phyloP scores from a whole-genome alignment of 2,797 vertebrate species.

The Hozukius guyotensis region DNA sequence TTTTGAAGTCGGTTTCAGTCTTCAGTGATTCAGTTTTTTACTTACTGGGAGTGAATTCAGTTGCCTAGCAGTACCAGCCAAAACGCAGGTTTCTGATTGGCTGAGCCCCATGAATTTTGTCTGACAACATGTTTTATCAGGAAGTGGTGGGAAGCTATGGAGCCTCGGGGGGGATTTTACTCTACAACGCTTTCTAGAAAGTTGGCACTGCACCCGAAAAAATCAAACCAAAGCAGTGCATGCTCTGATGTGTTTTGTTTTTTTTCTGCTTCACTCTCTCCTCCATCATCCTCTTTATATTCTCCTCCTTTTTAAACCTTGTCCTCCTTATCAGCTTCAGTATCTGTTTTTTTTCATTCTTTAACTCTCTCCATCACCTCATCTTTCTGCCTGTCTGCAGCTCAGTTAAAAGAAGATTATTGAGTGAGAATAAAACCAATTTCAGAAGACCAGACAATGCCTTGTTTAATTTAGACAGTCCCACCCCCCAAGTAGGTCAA shows the following conservation, averaged over 20 bases:
- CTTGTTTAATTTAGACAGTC: neutral
- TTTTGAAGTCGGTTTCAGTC: neutral
- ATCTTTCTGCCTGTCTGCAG: neutral
- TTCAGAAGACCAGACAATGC: neutral
- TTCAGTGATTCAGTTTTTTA: neutral
- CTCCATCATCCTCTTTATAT: neutral
- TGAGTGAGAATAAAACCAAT: neutral
- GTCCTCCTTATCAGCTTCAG: neutral
- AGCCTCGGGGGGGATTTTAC: slow-evolving; percentile 22
- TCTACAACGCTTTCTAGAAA: slow-evolving; percentile 22
- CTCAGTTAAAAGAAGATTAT: neutral
- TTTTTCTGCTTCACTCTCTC: neutral
- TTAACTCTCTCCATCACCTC: neutral
- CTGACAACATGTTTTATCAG: slow-evolving; percentile 1
- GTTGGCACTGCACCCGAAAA: slow-evolving; percentile 13
- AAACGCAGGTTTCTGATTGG: slow-evolving; percentile 19
- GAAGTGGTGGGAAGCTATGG: slow-evolving; percentile 13
- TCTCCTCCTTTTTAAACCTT: neutral
- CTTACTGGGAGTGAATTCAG: neutral
- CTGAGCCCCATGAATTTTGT: neutral
- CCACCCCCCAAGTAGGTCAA: neutral
- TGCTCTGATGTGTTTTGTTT: neutral
- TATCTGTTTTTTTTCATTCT: neutral
- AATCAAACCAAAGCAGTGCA: slow-evolving; percentile 7
- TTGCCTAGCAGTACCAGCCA: neutral